Evolutionary conservation across 2,113 vertebrate species (phyloP).

Genomic region (cat (Felis catus)): DNA sequence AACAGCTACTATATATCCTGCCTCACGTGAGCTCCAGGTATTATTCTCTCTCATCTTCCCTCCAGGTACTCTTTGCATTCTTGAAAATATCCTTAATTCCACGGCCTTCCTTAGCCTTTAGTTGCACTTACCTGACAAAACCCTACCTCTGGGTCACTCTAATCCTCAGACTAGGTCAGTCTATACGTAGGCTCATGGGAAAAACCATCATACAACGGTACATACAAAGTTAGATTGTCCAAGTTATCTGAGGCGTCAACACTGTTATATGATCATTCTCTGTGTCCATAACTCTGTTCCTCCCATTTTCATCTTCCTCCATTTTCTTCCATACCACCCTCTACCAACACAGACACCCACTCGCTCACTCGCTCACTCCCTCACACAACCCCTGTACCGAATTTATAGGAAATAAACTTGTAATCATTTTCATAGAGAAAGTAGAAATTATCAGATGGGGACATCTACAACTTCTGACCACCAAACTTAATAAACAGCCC

Average conservation of each 20-base stretch:
- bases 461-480: slow-evolving; percentile 31
- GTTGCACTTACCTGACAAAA: background rate
- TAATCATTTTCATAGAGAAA: slow-evolving; percentile 31
- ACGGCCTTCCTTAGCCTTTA: background rate
- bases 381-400: background rate
- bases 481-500: background rate
- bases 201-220: background rate
- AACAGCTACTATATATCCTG: background rate
- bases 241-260: background rate
- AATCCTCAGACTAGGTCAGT: background rate
- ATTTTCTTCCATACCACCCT: background rate
- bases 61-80: background rate
- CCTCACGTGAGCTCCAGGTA: background rate
- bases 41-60: background rate
- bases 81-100: background rate
- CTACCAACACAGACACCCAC: background rate
- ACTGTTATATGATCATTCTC: background rate
- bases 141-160: background rate
- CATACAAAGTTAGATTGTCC: background rate
- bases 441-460: background rate
- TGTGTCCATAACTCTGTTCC: background rate
- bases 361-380: background rate
- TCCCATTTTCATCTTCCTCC: background rate
- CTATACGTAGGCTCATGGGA: background rate
- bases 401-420: slow-evolving; percentile 21